Evolutionary conservation across 1,140 invertebrate species (phyloP).

Genomic region (Drosophila yakuba): DNA sequence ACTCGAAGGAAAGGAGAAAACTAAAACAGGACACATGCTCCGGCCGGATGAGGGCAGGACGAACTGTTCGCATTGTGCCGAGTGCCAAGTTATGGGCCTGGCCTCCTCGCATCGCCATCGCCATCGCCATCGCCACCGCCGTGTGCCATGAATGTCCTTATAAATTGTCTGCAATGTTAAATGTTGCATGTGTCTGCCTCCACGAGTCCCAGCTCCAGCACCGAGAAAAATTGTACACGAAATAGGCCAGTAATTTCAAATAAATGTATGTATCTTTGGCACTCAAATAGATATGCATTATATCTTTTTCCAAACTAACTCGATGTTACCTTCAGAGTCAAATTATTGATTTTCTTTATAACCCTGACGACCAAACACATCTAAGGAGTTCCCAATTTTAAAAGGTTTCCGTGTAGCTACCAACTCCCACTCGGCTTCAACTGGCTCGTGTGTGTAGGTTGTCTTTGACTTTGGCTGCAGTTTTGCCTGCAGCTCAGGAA

Average conservation of each 20-base stretch:
- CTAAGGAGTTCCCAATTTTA: too few species aligned
- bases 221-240: neutral
- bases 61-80: conserved; percentile 63
- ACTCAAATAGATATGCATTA: too few species aligned
- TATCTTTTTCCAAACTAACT: too few species aligned
- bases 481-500: conserved; percentile 74
- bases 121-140: conserved; percentile 46
- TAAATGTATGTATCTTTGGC: too few species aligned
- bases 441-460: conserved; percentile 39
- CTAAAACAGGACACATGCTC: conserved; percentile 43
- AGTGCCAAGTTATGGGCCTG: conserved; percentile 70
- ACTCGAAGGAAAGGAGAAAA: conserved; percentile 31
- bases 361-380: too few species aligned
- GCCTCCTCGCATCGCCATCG: conserved; percentile 44
- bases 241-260: neutral
- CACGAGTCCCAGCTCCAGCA: conserved; percentile 1
- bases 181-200: conserved; percentile 71
- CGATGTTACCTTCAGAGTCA: too few species aligned
- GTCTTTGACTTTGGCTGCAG: conserved; percentile 62
- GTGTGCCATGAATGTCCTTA: conserved; percentile 79
- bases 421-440: conserved; percentile 1
- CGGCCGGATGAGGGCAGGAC: conserved; percentile 49
- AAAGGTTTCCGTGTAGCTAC: conserved; percentile 8
- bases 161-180: conserved; percentile 82
- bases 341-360: too few species aligned